These are phyloP conservation scores for Chaitophorus viminalis DNA, from an alignment of 2,888 invertebrate genomes.

Conservation along the genomic window DNA sequence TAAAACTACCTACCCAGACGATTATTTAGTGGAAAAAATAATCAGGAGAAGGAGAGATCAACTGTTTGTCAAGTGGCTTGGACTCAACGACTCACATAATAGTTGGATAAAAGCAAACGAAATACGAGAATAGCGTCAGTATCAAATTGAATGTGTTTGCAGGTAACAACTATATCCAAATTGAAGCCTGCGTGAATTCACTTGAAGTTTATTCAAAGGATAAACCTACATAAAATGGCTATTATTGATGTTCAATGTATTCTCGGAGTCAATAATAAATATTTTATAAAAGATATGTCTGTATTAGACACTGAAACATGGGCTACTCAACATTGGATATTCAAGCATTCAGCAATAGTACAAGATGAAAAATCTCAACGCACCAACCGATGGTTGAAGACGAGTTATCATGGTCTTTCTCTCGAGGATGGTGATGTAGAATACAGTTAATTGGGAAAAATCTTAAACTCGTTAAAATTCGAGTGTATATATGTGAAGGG, in stretches of 20 bases:
- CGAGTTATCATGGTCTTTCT: not conserved
- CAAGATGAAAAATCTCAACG: not conserved
- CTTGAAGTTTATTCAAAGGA: no score
- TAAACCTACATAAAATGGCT: not conserved
- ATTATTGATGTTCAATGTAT: slow-evolving; percentile 16
- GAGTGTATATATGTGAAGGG: no score
- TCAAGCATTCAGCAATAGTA: not conserved
- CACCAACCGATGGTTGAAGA: not conserved
- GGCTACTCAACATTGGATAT: not conserved
- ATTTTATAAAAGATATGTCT: slow-evolving; percentile 12
- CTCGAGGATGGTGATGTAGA: not conserved
- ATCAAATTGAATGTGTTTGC: not conserved
- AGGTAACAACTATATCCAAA: no score
- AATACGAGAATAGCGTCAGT: not conserved
- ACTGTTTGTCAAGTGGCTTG: slow-evolving; percentile 58
- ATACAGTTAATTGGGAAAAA: not conserved
- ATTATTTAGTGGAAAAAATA: slow-evolving; percentile 54
- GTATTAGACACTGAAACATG: not conserved
- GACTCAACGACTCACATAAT: slow-evolving; percentile 30
- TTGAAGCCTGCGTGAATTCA: no score
- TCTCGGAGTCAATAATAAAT: not conserved
- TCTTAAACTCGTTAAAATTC: no score
- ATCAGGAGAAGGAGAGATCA: not conserved
- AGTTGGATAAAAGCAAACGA: slow-evolving; percentile 45
- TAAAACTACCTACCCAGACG: slow-evolving; percentile 50